Conservation (phyloP, 2,888 invertebrate species). For the Noctua janthe region DNA sequence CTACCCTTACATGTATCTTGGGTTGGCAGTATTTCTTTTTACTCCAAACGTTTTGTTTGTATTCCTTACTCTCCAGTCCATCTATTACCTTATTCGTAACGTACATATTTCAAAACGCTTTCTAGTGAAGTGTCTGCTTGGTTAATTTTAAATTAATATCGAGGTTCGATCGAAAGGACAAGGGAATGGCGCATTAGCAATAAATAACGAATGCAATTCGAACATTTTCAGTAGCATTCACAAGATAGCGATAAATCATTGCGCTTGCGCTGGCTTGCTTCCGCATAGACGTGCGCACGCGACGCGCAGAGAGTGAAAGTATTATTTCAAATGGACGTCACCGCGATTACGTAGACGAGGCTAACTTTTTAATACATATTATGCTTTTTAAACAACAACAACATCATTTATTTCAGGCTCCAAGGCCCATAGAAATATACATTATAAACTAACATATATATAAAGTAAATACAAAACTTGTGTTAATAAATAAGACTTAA, state of each 20-base stretch:
- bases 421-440: no score
- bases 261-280: conserved; percentile 60
- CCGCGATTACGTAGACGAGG: conserved; percentile 69
- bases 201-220: conserved; percentile 62
- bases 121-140: conserved; percentile 31
- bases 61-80: not conserved
- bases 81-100: not conserved
- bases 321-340: conserved; percentile 78
- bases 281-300: conserved; percentile 66
- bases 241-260: conserved; percentile 65
- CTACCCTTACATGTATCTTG: accelerated
- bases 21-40: no score
- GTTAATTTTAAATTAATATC: conserved; percentile 60
- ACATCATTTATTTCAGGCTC: no score
- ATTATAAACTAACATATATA: no score
- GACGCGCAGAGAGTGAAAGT: conserved; percentile 80
- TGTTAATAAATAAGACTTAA: no score
- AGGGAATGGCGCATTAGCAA: conserved; percentile 61
- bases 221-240: conserved; percentile 67
- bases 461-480: no score
- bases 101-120: conserved; percentile 44
- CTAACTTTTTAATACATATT: conserved; percentile 34
- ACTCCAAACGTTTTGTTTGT: not conserved
- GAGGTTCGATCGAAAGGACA: conserved; percentile 59
- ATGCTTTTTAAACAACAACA: not conserved